Percentiles rank a stretch among this genome's conserved stretches.
Conservation (phyloP, 2,888 invertebrate genomes). For the Melanostoma mellinum region DNA sequence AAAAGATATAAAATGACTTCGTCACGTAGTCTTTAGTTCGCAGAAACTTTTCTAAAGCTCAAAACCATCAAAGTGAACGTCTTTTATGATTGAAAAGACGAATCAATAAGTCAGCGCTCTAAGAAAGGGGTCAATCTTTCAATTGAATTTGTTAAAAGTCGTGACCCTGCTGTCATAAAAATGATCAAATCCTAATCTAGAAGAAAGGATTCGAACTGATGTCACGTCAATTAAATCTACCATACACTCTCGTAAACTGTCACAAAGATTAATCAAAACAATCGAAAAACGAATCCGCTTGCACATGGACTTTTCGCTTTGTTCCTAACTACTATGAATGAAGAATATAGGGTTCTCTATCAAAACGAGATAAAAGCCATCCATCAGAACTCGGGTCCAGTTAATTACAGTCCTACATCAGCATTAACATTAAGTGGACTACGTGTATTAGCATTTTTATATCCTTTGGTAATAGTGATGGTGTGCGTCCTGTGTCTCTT, state of each 20-base stretch:
- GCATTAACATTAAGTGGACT: conserved; percentile 24
- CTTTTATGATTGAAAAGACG: too few relatives aligned
- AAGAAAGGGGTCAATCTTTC: too few relatives aligned
- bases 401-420: conserved; percentile 46
- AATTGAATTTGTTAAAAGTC: too few relatives aligned
- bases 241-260: background rate
- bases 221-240: background rate
- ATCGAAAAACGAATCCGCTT: too few relatives aligned
- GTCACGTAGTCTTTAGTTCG: too few relatives aligned
- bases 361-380: conserved; percentile 45
- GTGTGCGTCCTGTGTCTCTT: background rate
- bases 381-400: conserved; percentile 45
- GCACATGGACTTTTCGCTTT: background rate
- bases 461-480: background rate
- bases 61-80: too few relatives aligned
- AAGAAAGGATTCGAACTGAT: background rate
- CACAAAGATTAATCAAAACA: background rate
- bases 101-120: too few relatives aligned
- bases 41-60: too few relatives aligned
- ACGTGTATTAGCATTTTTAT: conserved; percentile 39
- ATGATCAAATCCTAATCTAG: background rate
- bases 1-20: too few relatives aligned
- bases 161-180: too few relatives aligned
- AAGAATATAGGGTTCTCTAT: conserved; percentile 30
- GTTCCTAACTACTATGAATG: conserved; percentile 6